Evolutionary conservation across 2,888 invertebrate genomes (phyloP).

Genomic region (Euspilapteryx auroguttella): DNA sequence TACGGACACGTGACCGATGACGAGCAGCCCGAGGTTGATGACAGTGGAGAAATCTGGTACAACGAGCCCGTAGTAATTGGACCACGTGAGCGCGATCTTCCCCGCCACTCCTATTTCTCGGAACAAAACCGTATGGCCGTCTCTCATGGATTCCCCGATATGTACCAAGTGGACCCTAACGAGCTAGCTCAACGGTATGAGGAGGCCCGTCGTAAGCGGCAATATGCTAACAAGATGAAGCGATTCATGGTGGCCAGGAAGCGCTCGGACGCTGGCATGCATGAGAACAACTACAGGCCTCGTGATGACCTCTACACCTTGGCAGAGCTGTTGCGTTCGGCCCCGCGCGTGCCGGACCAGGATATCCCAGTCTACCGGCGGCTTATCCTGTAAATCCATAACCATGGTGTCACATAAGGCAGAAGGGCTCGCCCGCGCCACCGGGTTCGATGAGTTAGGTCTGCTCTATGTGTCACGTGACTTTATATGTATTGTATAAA

Average conservation of each 20-base stretch:
- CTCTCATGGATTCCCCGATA: conserved; percentile 37
- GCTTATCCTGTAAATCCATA: conserved; percentile 65
- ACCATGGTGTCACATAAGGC: too few relatives aligned
- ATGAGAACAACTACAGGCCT: conserved; percentile 44
- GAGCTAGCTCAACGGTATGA: conserved; percentile 45
- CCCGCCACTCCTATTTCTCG: conserved; percentile 46
- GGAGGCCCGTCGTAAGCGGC: conserved; percentile 49
- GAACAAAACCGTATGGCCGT: conserved; percentile 48
- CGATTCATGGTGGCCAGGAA: conserved; percentile 67
- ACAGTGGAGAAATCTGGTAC: conserved; percentile 61
- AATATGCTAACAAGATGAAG: conserved; percentile 54
- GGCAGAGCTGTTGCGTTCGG: conserved; percentile 57
- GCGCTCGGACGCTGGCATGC: conserved; percentile 39
- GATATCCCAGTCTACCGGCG: conserved; percentile 64
- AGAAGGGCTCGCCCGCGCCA: too few relatives aligned
- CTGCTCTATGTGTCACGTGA: too few relatives aligned
- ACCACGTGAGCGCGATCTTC: conserved; percentile 36
- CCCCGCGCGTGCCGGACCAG: conserved; percentile 54
- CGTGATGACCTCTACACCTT: conserved; percentile 63
- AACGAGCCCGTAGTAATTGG: conserved; percentile 59
- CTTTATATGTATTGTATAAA: conserved; percentile 15
- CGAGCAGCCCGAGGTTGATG: conserved; percentile 51
- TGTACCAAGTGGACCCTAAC: conserved; percentile 39
- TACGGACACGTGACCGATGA: conserved; percentile 43
- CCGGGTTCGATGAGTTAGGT: too few relatives aligned